Base-by-base conservation (phyloP, 2,113 vertebrate species). In the Elephas maximus region DNA sequence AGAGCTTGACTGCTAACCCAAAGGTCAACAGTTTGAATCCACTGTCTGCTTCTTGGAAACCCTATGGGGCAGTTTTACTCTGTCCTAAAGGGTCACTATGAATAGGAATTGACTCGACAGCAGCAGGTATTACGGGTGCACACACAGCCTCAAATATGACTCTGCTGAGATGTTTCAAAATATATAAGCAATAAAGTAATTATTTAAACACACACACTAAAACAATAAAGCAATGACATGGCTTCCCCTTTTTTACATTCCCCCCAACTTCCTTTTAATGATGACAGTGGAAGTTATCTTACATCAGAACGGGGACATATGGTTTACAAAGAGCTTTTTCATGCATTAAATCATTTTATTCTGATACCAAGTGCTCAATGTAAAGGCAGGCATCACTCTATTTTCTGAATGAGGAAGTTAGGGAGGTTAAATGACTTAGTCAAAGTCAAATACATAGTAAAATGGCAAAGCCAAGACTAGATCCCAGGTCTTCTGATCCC, bases 81-180 rank as follows among this genome's bases (percentile, higher is more conserved):
- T 57, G 53, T 57, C 53, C 15, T 12, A 57, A 10, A 57, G 53
- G 53, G 53, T 57, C 15, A 17, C 53, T 57, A 57, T 12, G 15
- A 57, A 14, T 17, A 15, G 53, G 15, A 57, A 57, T 57, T 57
- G 8, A 12, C 15, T 57, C 53, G 53, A 57, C 15, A 12, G 53
- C 53, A 57, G 11, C 15, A 14, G 53, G 53, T 57, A 15, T 57
- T 15, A 57, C 53, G 15, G 80, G 51, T 65, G 41, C 51, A 86
- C 28, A 88, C n/a, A 81, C 2, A 93, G 28, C 26, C 63, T 88
- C 51, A 92, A 65, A 62, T 37, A 81, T 37, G 37, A 77, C 24
- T 90, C 45, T 88, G 18, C 41, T 48, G 44, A 71, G 7, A 82
- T 82, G n/a, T 87, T 92, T 83, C 44, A 91, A 91, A 91, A 85